Percentiles rank a stretch among this genome's conserved stretches.
Conservation (phyloP, 2,797 vertebrate genomes). For the Neomorphus geoffroyi region DNA sequence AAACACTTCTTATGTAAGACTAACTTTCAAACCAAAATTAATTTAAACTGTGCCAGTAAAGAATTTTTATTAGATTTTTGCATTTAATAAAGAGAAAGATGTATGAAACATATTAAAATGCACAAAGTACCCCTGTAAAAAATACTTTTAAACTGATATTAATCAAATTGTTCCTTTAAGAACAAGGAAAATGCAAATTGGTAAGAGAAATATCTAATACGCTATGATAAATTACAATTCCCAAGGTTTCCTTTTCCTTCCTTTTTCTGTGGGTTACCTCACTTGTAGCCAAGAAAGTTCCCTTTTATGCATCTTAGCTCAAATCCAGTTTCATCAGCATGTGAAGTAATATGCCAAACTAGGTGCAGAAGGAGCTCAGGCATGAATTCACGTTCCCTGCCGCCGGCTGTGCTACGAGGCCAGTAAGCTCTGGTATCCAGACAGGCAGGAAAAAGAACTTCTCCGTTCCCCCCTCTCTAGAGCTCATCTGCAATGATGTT, state of each 20-base stretch:
- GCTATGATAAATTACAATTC: not conserved
- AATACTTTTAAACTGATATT: not conserved
- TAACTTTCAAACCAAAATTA: constrained; percentile 24
- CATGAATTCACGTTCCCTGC: not conserved
- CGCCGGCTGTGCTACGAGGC: constrained; percentile 6
- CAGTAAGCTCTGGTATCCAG: not conserved
- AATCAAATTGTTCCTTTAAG: not conserved
- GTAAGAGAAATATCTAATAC: not conserved
- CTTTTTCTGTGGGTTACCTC: not conserved
- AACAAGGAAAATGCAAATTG: not conserved
- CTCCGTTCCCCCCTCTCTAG: not conserved
- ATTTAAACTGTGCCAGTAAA: not conserved
- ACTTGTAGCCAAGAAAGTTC: not conserved
- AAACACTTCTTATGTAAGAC: not conserved
- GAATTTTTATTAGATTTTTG: constrained; percentile 2
- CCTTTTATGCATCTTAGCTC: not conserved
- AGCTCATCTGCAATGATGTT: not conserved
- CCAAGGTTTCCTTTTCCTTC: not conserved
- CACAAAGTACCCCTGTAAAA: not conserved
- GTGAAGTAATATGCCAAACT: not conserved
- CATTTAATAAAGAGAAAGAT: not conserved
- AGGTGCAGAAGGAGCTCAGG: constrained; percentile 27
- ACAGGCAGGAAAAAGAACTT: not conserved
- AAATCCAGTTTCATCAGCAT: constrained; percentile 7
- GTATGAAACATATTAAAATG: not conserved